A percentile compares a stretch with the other conserved stretches of the same genome.
Evolutionary conservation across 2,797 vertebrate genomes (phyloP).

Genomic region (Aldrovandia affinis): DNA sequence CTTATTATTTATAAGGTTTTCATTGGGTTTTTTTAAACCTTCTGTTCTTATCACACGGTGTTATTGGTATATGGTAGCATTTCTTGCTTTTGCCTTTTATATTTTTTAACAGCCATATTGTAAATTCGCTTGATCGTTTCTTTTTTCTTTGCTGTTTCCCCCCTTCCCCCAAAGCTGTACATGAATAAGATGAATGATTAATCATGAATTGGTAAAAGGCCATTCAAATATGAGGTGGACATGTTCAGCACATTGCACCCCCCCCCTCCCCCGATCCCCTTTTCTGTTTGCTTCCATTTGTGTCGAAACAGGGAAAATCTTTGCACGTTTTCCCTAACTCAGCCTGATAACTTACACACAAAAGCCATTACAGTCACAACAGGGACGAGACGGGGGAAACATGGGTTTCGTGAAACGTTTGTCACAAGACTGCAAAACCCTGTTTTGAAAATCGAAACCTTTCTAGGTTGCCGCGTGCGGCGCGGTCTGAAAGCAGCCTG

Average conservation of each 20-base stretch:
- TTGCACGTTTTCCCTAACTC: constrained; percentile 66
- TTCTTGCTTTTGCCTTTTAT: neutral
- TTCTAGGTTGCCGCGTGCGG: constrained; percentile 60
- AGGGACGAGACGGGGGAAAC: constrained; percentile 57
- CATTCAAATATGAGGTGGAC: constrained; percentile 18
- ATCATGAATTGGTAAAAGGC: neutral
- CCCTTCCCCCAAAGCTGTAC: neutral
- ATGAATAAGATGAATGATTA: constrained; percentile 5
- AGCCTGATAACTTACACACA: constrained; percentile 72
- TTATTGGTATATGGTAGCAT: neutral
- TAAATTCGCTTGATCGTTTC: neutral
- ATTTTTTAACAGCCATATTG: neutral
- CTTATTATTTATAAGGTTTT: neutral
- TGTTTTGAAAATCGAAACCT: constrained; percentile 65
- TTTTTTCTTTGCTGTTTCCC: too few relatives aligned
- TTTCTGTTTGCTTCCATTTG: constrained; percentile 52
- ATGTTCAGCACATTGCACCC: constrained; percentile 45
- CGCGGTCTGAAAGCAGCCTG: constrained; percentile 57
- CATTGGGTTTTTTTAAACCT: too few relatives aligned
- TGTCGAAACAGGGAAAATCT: constrained; percentile 57
- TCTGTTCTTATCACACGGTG: too few relatives aligned
- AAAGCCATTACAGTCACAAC: constrained; percentile 72
- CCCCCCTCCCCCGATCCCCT: constrained; percentile 16
- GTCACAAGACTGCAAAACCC: constrained; percentile 52
- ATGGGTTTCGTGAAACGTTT: constrained; percentile 55